Evolutionary conservation across 2,797 vertebrate species (phyloP), one percentile per base, ranked within the genome.

Genomic region (Cyprinella venusta): DNA sequence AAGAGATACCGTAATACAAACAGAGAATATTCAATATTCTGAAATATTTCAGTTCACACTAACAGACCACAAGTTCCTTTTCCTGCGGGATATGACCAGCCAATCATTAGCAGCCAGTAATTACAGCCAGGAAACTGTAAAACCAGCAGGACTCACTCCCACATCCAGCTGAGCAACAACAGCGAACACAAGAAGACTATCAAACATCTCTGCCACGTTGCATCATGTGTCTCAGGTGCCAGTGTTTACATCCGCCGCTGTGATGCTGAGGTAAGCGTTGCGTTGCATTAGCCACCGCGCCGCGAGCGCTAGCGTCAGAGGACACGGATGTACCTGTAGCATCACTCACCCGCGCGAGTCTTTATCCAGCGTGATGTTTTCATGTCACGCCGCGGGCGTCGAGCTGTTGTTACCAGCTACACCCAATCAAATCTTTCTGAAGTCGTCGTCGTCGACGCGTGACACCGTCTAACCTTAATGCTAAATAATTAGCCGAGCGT

Each of bases 1-100:
- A 26, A 45, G 24, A 18, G 2, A 45, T 16, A 50, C 10, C 18
- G 61, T 42, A 42, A 33, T 33, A 33, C 33, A 33, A 33, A 33
- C 33, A 3, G 33, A 4, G 33, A 33, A 33, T 33, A n/a, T n/a
- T 33, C 33, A 33, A 33, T 33, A 0, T 33, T 33, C 95, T 95
- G 94, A 95, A 96, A 95, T 95, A 94, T 95, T 94, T 94, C 95
- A 94, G 94, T 96, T 95, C 95, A 95, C 95, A 95, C 95, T 95
- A 95, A 96, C 95, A 95, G 95, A 95, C 93, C 93, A 94, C 94
- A 95, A 95, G 94, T 15, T 13, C 4, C 5, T 59, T 8, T 59
- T 24, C 56, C 56, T 61, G 56, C 94, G 95, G 95, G 94, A 96
- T 94, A 94, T 95, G 94, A 95, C 93, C 93, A 95, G 95, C 95